Percentiles rank a stretch among this genome's conserved stretches.
phyloP scores from a whole-genome alignment of 1,140 invertebrate species.

The Babylonia areolata region DNA sequence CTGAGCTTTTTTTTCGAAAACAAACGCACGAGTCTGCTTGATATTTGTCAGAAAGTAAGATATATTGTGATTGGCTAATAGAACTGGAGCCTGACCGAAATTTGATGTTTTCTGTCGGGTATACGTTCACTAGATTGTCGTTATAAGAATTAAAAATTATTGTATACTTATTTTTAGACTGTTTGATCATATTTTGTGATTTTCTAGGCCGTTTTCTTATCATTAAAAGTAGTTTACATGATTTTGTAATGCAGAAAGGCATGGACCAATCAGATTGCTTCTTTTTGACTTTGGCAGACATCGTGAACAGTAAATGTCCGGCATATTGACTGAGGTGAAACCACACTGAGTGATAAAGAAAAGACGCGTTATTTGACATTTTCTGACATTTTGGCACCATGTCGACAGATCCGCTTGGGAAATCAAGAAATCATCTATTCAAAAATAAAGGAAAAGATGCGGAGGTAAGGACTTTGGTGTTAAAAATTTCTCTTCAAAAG shows the following conservation, averaged over 20 bases:
- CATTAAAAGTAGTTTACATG: neutral
- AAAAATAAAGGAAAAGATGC: slow-evolving; percentile 98
- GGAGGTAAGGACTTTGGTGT: slow-evolving; percentile 85
- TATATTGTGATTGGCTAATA: neutral
- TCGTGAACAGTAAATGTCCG: slow-evolving; percentile 38
- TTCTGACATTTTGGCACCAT: slow-evolving; percentile 29
- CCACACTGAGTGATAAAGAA: slow-evolving; percentile 21
- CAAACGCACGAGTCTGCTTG: neutral
- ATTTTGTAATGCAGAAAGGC: neutral
- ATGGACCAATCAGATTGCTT: slow-evolving; percentile 9
- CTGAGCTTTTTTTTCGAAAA: slow-evolving; percentile 15
- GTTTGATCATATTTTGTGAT: neutral
- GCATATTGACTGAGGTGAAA: slow-evolving; percentile 41
- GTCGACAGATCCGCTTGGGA: slow-evolving; percentile 51
- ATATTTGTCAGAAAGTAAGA: neutral
- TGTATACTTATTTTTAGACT: neutral
- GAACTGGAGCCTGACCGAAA: neutral
- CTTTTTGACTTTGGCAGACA: neutral
- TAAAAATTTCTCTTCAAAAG: slow-evolving; percentile 42
- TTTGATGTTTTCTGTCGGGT: neutral
- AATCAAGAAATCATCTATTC: slow-evolving; percentile 88
- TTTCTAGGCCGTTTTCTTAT: neutral
- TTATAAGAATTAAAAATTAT: neutral
- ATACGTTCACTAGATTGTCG: neutral
- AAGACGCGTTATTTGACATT: slow-evolving; percentile 15